phyloP scores from a whole-genome alignment of 2,113 vertebrate species.

The Meleagris gallopavo region DNA sequence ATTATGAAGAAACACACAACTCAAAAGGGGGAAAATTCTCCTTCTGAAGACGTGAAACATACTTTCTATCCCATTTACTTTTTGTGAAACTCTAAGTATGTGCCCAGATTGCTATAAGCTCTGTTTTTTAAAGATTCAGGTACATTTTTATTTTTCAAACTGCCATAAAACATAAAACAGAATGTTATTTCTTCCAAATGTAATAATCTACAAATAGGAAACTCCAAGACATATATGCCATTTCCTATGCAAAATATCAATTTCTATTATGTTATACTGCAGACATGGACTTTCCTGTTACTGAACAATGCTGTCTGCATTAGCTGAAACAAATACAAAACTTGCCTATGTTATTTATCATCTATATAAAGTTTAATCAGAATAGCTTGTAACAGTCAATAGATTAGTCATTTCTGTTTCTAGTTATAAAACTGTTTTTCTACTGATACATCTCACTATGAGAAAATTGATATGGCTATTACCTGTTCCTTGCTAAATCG shows the following conservation, averaged over 20 bases:
- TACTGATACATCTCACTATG: neutral
- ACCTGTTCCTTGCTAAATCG: conserved; percentile 46
- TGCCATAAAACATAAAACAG: conserved; percentile 3
- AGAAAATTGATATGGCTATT: conserved; percentile 51
- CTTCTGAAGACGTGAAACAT: conserved; percentile 12
- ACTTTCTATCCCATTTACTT: conserved; percentile 48
- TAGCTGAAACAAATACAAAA: neutral
- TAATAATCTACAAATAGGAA: conserved; percentile 22
- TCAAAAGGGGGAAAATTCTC: neutral
- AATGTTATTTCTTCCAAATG: conserved; percentile 21
- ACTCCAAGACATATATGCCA: neutral
- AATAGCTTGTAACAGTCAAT: neutral
- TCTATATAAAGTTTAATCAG: neutral
- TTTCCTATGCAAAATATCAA: neutral
- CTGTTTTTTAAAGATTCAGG: conserved; percentile 22
- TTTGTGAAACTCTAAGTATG: neutral
- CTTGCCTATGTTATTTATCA: neutral
- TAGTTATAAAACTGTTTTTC: conserved; percentile 41
- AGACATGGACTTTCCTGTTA: neutral
- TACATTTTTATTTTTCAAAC: conserved; percentile 30
- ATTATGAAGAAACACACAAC: conserved; percentile 67
- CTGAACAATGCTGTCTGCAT: neutral
- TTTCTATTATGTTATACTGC: neutral
- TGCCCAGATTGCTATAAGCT: neutral
- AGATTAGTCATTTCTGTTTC: conserved; percentile 40